These are phyloP conservation scores for Oceanodroma tethys DNA, from an alignment of 2,113 vertebrate species.

Conservation along the genomic window DNA sequence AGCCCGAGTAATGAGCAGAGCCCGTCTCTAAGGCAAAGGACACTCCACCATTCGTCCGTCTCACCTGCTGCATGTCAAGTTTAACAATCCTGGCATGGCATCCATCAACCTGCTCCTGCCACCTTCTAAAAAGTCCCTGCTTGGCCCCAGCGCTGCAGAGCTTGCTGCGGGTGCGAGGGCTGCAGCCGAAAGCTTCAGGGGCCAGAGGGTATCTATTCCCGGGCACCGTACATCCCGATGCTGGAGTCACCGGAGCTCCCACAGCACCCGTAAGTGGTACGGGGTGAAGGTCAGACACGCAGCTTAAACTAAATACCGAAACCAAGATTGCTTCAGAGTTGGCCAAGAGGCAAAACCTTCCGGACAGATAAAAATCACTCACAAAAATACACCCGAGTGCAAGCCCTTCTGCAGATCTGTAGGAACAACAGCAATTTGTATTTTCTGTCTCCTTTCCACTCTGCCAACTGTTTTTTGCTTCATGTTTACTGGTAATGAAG, in stretches of 20 bases:
- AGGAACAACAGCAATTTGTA: not conserved
- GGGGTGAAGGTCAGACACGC: not conserved
- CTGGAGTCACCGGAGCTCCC: not conserved
- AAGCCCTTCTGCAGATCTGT: not conserved
- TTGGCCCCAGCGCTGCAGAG: not conserved
- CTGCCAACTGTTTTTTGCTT: not conserved
- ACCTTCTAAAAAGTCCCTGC: not conserved
- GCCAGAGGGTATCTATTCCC: not conserved
- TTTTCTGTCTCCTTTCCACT: not conserved
- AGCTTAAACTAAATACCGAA: not conserved
- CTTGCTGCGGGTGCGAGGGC: not conserved
- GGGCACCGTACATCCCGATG: fast-evolving
- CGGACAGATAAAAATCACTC: not conserved
- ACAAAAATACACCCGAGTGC: not conserved
- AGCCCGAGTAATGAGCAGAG: not conserved
- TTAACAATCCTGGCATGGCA: not conserved
- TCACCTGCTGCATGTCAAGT: not conserved
- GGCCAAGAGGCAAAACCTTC: not conserved
- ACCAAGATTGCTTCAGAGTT: not conserved
- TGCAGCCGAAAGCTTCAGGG: not conserved
- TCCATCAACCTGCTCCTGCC: not conserved
- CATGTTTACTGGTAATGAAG: not conserved
- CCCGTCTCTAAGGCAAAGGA: not conserved
- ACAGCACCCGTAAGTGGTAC: not conserved
- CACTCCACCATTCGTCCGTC: not conserved